These are phyloP conservation scores for Polypterus bichir DNA, from an alignment of 2,113 vertebrate genomes.

Conservation along the genomic window DNA sequence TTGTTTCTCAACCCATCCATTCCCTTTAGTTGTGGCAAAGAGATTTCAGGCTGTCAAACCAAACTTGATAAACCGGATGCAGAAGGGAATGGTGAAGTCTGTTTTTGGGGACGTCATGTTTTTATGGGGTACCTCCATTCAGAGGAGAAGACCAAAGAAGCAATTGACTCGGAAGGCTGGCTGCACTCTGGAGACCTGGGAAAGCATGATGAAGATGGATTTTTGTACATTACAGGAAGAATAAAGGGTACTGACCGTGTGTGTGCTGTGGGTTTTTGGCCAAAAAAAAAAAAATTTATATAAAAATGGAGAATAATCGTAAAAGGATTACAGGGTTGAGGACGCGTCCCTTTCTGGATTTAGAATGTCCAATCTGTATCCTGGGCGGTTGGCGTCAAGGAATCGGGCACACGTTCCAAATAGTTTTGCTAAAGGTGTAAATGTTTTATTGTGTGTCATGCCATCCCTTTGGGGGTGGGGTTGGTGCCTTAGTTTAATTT, in stretches of 20 bases:
- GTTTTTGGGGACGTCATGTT: constrained; percentile 58
- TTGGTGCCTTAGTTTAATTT: too few relatives aligned
- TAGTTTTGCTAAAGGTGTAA: too few relatives aligned
- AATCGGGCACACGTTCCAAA: too few relatives aligned
- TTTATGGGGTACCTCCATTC: constrained; percentile 64
- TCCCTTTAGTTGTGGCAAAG: constrained; percentile 46
- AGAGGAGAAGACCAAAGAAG: constrained; percentile 44
- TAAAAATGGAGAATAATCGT: too few relatives aligned
- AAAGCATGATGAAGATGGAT: constrained; percentile 30
- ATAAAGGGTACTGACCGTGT: constrained; percentile 45
- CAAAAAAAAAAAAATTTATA: too few relatives aligned
- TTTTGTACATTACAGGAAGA: constrained; percentile 58
- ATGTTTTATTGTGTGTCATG: too few relatives aligned
- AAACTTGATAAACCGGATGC: constrained; percentile 43
- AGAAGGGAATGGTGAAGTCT: constrained; percentile 51
- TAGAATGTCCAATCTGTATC: too few relatives aligned
- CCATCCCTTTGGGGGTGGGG: too few relatives aligned
- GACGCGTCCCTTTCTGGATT: too few relatives aligned
- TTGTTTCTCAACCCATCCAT: background rate
- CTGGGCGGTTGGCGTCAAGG: too few relatives aligned
- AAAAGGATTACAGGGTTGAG: too few relatives aligned
- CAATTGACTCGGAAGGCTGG: constrained; percentile 52
- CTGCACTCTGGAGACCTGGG: constrained; percentile 60
- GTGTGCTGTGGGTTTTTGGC: too few relatives aligned
- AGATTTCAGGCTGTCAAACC: constrained; percentile 39